A percentile compares a stretch with the other conserved stretches of the same genome.
Conservation (phyloP, 1,140 invertebrate species). For the Metopolophium dirhodum region DNA sequence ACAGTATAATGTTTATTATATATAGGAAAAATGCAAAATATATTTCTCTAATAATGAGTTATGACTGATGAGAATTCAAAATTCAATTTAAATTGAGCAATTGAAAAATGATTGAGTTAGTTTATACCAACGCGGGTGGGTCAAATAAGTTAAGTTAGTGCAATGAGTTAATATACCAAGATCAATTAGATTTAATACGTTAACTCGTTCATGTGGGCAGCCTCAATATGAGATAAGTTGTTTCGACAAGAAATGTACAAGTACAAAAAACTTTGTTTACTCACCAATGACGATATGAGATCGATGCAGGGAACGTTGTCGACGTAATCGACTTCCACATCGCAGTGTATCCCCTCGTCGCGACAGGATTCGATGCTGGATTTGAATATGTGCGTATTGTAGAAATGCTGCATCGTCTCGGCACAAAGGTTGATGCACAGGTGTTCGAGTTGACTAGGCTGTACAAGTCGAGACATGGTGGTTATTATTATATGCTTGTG, state of each 20-base stretch:
- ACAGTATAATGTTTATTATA: too few relatives aligned
- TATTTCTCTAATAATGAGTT: too few relatives aligned
- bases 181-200: too few relatives aligned
- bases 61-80: too few relatives aligned
- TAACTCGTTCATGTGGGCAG: too few relatives aligned
- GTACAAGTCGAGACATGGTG: slow-evolving; percentile 57
- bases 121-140: too few relatives aligned
- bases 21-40: too few relatives aligned
- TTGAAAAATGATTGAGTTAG: too few relatives aligned
- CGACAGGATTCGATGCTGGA: slow-evolving; percentile 90
- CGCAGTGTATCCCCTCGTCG: slow-evolving; percentile 90
- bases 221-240: background rate
- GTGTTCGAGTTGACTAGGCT: slow-evolving; percentile 88
- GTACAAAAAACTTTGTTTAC: slow-evolving; percentile 58
- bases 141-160: background rate
- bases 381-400: slow-evolving; percentile 96
- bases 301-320: slow-evolving; percentile 96
- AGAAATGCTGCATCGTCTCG: slow-evolving; percentile 97
- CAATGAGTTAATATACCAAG: background rate
- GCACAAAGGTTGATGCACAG: slow-evolving; percentile 94
- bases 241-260: background rate
- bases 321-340: slow-evolving; percentile 91
- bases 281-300: slow-evolving; percentile 87
- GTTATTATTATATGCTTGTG: background rate
- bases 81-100: too few relatives aligned